Conservation (phyloP, 2,113 vertebrate species). For the Mus pahari region DNA sequence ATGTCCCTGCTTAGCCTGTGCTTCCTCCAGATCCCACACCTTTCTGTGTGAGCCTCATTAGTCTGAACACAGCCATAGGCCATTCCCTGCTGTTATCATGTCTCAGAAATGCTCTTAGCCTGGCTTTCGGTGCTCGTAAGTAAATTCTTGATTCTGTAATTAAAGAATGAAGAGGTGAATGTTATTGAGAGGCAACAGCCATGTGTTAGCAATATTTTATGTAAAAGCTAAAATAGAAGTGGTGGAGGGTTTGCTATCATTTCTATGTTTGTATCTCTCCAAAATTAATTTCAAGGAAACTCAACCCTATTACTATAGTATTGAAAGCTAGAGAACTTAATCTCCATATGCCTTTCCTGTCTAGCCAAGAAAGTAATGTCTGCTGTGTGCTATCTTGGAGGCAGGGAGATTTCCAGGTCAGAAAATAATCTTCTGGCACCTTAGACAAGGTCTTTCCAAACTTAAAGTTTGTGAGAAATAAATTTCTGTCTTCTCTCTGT, state of each 20-base stretch:
- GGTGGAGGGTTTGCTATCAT: background rate
- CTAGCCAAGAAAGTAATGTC: background rate
- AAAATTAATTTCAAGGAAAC: background rate
- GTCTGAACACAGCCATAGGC: background rate
- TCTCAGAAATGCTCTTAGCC: background rate
- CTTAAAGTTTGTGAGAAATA: background rate
- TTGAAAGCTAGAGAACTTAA: background rate
- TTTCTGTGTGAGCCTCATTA: background rate
- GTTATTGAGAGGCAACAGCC: background rate
- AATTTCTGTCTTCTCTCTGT: background rate
- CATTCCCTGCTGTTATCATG: background rate
- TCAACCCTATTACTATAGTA: background rate
- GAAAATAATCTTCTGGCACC: too few relatives aligned
- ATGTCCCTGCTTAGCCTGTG: background rate
- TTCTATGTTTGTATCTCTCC: background rate
- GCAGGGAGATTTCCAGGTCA: background rate
- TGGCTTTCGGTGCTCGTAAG: background rate
- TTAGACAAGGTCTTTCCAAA: too few relatives aligned
- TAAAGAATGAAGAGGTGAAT: background rate
- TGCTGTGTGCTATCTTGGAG: background rate
- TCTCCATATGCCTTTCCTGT: background rate
- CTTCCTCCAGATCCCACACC: background rate
- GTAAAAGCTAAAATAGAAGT: background rate
- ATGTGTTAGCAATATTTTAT: background rate
- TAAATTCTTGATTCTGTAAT: conserved; percentile 22